These are phyloP conservation scores for Hydraecia micacea DNA, from an alignment of 2,888 invertebrate genomes.

Conservation along the genomic window DNA sequence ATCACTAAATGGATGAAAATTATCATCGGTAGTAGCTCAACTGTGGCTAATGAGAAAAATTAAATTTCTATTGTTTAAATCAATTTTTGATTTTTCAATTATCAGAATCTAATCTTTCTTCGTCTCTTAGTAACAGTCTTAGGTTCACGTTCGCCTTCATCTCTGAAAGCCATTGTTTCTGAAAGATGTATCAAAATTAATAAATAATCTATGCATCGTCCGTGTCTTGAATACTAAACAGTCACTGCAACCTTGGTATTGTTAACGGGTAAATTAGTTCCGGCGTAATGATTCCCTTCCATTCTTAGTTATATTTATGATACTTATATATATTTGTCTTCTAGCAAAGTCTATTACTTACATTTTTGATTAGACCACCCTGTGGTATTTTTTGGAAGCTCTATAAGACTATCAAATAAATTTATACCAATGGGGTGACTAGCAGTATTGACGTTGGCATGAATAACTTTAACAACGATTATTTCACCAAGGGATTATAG, in stretches of 20 bases:
- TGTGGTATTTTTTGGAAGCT: neutral
- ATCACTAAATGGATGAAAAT: neutral
- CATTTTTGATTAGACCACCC: neutral
- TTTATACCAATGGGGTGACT: neutral
- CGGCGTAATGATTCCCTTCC: slow-evolving; percentile 64
- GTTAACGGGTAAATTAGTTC: slow-evolving; percentile 68
- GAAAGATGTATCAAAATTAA: slow-evolving; percentile 58
- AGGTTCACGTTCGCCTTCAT: slow-evolving; percentile 34
- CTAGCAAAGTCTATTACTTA: slow-evolving; percentile 16
- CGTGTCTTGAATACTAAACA: slow-evolving; percentile 65
- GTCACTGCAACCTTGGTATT: slow-evolving; percentile 64
- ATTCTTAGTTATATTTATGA: slow-evolving; percentile 53
- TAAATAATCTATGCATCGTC: slow-evolving; percentile 58
- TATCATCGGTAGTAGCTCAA: neutral
- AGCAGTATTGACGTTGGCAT: neutral
- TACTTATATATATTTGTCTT: slow-evolving; percentile 42
- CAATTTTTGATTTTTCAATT: neutral
- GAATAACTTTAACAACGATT: neutral
- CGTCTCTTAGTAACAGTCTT: neutral
- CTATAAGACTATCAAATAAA: neutral
- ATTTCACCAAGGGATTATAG: slow-evolving; percentile 1
- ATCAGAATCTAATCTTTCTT: neutral
- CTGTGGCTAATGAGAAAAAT: no score
- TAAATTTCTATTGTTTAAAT: no score
- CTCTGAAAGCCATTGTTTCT: slow-evolving; percentile 49